Conservation (phyloP, 2,888 invertebrate genomes). For the Bedellia somnulentella region DNA sequence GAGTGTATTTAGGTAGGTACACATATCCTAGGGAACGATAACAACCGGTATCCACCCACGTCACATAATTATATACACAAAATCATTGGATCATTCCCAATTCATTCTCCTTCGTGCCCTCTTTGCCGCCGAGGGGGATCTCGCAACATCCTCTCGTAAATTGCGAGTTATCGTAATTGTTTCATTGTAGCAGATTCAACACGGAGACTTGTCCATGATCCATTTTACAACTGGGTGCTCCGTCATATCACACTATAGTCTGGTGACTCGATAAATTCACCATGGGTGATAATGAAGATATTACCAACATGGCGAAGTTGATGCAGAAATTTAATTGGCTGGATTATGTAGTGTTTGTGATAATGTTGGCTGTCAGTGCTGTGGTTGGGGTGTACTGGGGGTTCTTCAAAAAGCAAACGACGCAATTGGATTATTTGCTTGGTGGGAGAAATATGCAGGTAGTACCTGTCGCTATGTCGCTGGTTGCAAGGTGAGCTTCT, state of each 20-base stretch:
- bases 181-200: conserved; percentile 54
- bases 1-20: too few species aligned
- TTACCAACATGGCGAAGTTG: conserved; percentile 46
- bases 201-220: conserved; percentile 22
- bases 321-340: conserved; percentile 69
- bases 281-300: conserved; percentile 29
- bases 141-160: conserved; percentile 59
- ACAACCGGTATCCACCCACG: too few species aligned
- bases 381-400: conserved; percentile 83
- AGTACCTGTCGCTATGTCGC: conserved; percentile 81
- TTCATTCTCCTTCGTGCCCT: too few species aligned
- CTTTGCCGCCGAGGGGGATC: conserved; percentile 41
- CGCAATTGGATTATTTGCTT: conserved; percentile 73
- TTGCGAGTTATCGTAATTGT: conserved; percentile 61
- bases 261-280: conserved; percentile 10
- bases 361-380: conserved; percentile 77
- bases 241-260: conserved; percentile 10
- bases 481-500: conserved; percentile 74
- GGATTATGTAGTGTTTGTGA: conserved; percentile 77
- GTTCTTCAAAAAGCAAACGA: conserved; percentile 65
- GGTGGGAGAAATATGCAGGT: conserved; percentile 82
- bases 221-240: conserved; percentile 28
- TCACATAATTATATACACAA: too few species aligned
- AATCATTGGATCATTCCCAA: too few species aligned
- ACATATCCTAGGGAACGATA: too few species aligned